Percentiles rank a stretch among this genome's conserved stretches.
These are phyloP conservation scores for Sepiola atlantica DNA, from an alignment of 2,888 invertebrate genomes.

Conservation along the genomic window DNA sequence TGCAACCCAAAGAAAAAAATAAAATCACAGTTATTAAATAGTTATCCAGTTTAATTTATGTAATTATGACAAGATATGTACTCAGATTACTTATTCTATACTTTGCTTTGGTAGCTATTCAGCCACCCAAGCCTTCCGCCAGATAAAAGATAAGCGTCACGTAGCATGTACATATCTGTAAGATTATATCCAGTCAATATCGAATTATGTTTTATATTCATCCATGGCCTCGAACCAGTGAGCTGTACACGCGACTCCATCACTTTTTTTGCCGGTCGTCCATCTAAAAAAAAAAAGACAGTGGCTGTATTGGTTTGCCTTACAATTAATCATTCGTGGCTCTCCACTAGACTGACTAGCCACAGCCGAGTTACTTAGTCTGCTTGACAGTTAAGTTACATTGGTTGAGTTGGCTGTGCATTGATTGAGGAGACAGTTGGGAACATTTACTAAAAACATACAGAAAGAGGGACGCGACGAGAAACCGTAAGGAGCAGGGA, in stretches of 20 bases:
- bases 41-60: no score
- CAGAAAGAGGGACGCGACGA: neutral
- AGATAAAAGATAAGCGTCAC: no score
- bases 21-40: no score
- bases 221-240: neutral
- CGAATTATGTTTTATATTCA: neutral
- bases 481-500: neutral
- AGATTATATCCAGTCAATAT: no score
- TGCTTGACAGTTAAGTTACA: neutral
- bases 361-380: neutral
- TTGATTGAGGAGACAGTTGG: neutral
- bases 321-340: neutral
- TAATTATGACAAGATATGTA: no score
- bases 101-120: no score
- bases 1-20: no score
- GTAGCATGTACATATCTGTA: no score
- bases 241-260: neutral
- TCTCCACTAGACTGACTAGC: neutral
- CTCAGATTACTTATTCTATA: no score
- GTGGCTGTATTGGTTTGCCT: neutral
- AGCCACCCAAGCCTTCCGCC: no score
- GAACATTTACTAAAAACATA: neutral
- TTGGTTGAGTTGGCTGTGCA: neutral
- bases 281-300: neutral
- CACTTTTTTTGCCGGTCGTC: neutral